A percentile compares a stretch with the other conserved stretches of the same genome.
Evolutionary conservation across 2,888 invertebrate genomes (phyloP).

Genomic region (Kryphioiulus occultus): DNA sequence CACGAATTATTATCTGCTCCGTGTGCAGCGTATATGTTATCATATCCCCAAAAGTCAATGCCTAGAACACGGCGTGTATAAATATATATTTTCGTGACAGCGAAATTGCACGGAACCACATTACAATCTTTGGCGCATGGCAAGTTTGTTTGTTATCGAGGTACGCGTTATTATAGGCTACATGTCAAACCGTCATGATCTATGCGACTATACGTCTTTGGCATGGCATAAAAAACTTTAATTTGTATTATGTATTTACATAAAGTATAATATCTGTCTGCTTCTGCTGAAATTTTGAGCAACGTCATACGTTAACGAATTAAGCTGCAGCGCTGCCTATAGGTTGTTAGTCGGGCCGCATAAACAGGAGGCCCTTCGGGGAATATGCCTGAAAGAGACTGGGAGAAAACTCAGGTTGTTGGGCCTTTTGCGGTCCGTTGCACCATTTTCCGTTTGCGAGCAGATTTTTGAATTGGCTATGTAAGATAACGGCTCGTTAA

Average conservation of each 20-base stretch:
- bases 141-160: constrained; percentile 39
- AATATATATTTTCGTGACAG: constrained; percentile 40
- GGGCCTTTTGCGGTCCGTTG: background rate
- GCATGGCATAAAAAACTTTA: constrained; percentile 24
- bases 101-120: constrained; percentile 39
- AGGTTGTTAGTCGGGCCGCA: background rate
- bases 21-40: background rate
- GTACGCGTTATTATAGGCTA: constrained; percentile 18
- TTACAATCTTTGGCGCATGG: constrained; percentile 32
- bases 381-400: background rate
- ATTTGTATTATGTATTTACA: constrained; percentile 40
- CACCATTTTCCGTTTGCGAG: background rate
- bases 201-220: constrained; percentile 20
- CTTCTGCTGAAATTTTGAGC: background rate
- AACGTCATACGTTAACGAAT: constrained; percentile 32
- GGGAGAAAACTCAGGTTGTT: background rate
- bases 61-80: constrained; percentile 21
- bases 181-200: constrained; percentile 29
- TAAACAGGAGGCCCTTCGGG: background rate
- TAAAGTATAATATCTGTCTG: constrained; percentile 39
- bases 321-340: background rate
- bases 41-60: constrained; percentile 40
- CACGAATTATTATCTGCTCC: constrained; percentile 33
- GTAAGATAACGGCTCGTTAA: too few relatives aligned
- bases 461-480: background rate